Evolutionary conservation across 2,113 vertebrate genomes (phyloP).

Genomic region (Tor tambroides): DNA sequence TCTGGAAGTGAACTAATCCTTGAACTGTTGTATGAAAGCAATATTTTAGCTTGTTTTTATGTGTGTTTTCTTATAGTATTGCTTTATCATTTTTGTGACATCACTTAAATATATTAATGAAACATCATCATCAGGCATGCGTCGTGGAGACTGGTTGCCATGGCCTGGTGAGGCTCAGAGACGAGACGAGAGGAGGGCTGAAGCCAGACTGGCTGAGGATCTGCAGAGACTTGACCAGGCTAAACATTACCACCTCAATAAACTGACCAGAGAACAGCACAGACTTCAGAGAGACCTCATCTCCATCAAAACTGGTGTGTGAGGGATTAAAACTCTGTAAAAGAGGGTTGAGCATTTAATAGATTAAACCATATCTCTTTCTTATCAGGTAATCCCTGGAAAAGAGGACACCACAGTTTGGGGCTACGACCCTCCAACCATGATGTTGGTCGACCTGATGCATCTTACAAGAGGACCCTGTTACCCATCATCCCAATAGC

Average conservation of each 20-base stretch:
- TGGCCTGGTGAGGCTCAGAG: slow-evolving; percentile 46
- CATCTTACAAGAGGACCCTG: slow-evolving; percentile 41
- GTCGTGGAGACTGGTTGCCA: slow-evolving; percentile 30
- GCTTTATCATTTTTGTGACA: too few relatives aligned
- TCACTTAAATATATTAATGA: too few relatives aligned
- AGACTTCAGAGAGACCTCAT: slow-evolving; percentile 49
- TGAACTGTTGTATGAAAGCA: too few relatives aligned
- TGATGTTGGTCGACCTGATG: slow-evolving; percentile 18
- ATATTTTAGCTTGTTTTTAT: too few relatives aligned
- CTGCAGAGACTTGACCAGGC: slow-evolving; percentile 54
- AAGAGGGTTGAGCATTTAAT: not conserved
- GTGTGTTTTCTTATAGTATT: too few relatives aligned
- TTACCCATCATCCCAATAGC: slow-evolving; percentile 53
- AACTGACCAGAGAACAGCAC: slow-evolving; percentile 53
- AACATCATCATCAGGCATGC: slow-evolving; percentile 39
- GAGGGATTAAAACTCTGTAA: not conserved
- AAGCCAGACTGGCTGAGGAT: slow-evolving; percentile 44
- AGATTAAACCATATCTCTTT: not conserved
- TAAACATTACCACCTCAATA: slow-evolving; percentile 53
- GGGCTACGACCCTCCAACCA: slow-evolving; percentile 28
- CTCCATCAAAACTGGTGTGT: slow-evolving; percentile 50
- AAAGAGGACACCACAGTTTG: slow-evolving; percentile 28
- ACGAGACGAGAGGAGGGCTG: slow-evolving; percentile 44
- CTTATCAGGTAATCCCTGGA: slow-evolving; percentile 46
- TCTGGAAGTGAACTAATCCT: too few relatives aligned